Evolutionary conservation across 2,888 invertebrate species (phyloP), one percentile per base, ranked within the genome.

Genomic region (Microctonus aethiopoides): DNA sequence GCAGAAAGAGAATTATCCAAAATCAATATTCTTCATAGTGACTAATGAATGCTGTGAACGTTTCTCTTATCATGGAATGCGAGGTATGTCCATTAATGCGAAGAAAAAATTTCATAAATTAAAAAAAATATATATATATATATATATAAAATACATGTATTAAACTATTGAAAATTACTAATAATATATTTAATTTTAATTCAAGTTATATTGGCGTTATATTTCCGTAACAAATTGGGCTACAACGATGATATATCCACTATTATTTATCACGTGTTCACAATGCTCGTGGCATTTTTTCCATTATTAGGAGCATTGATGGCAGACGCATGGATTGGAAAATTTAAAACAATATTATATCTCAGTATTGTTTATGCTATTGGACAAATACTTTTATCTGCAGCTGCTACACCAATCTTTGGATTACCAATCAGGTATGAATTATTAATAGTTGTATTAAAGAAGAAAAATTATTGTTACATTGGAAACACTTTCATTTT

Each of bases 21-120:
- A 91, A 84, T 91, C 95, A 20, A 94, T 98, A 16, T 95, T 93
- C 81, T 98, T 97, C 88, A 98, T 99, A 81, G 90, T 99, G 77
- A 92, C 93, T 87, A 98, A 97, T 92, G 99, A 99, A 87, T 98
- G 99, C 87, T 99, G 98, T 88, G 99, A 99, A 88, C 90, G 98
- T 80, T 99, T 99, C 88, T 95, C 94, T 73, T 99, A 91, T 87
- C 99, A 98, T 93, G 99, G 99, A 84, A 95, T 97, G 93, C 92
- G 95, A 91, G 94, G 97, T 97, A 89, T 92, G 93, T 88, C 78
- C 73, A 41, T 51, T 60, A 46, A 34, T 64, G 13, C 22, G 5
- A 39, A n/a, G 9, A 52, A 24, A 11, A 54, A 51, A 29, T 11
- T 57, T 20, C 16, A 24, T 13, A n/a, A n/a, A n/a, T n/a, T n/a